phyloP scores from a whole-genome alignment of 2,113 vertebrate species.

The Scomber scombrus region DNA sequence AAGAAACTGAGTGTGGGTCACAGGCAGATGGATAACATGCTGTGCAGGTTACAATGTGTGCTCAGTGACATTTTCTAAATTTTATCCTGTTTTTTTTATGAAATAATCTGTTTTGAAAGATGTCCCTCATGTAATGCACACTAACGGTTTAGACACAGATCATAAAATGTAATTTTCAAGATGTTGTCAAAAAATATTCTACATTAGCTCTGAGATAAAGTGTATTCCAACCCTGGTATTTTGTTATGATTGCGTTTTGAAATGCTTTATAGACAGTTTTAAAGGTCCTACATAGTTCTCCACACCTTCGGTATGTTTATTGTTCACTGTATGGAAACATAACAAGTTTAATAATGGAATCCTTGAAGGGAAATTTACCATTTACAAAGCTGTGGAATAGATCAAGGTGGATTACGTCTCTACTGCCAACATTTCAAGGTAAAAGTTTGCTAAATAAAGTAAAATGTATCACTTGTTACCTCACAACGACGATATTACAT shows the following conservation, averaged over 20 bases:
- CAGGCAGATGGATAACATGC: constrained; percentile 40
- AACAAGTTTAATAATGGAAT: neutral
- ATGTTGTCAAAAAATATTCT: neutral
- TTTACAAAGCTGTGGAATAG: neutral
- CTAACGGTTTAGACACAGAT: neutral
- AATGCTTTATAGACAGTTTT: neutral
- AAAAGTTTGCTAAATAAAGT: too few relatives aligned
- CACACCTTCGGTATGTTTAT: neutral
- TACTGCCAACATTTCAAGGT: too few relatives aligned
- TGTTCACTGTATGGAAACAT: too few relatives aligned
- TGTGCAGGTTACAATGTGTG: constrained; percentile 6
- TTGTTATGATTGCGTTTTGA: neutral
- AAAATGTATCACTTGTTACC: neutral
- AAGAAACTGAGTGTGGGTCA: constrained; percentile 44
- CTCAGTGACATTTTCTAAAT: constrained; percentile 21
- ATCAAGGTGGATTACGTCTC: neutral
- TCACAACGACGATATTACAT: neutral
- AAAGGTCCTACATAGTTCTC: neutral
- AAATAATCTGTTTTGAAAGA: neutral
- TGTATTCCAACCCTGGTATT: constrained; percentile 5
- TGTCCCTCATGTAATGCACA: too few relatives aligned
- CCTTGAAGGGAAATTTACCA: neutral
- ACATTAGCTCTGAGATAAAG: neutral
- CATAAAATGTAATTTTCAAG: neutral
- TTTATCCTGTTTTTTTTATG: neutral